Base-by-base conservation (phyloP, 2,797 vertebrate species). In the Acropternis orthonyx region DNA sequence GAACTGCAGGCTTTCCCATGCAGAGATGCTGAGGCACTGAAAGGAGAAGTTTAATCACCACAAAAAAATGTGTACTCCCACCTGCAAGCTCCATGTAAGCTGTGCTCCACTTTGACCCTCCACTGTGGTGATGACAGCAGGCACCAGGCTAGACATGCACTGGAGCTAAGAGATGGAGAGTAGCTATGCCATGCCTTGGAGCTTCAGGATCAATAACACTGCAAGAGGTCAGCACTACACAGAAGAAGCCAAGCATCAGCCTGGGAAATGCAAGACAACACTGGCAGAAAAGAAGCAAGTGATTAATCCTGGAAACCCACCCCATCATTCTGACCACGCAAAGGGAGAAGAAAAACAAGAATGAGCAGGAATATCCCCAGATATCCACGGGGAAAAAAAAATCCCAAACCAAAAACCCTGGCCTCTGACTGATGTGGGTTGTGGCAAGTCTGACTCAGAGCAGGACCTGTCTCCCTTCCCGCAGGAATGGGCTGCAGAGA, bases 401-500 rank as follows among this genome's bases (percentile, higher is more conserved):
- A 72, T 21, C 16, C 26, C 46, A 65, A 76, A 66, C 48, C 62
- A 92, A 85, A 94, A 69, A 4, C 23, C 52, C 59, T 72, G 26
- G 67, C 52, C 55, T 79, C 67, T 6, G 17, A 86, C 36, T 91
- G 71, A 91, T 85, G 90, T 77, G 91, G 88, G 67, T 30, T 79
- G 92, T 93, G 91, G 92, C 21, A 4, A 83, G 87, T 9, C 44
- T 96, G 94, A 89, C 48, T 95, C 80, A 76, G 59, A 91, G 86
- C 63, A 87, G 94, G 86, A 87, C 56, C 37, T 36, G 80, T 46
- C 54, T 88, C 59, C 93, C 67, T 74, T 73, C 88, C 86, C n/a
- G 3, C 77, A 63, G 84, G 48, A 92, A 71, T 12, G 0, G 32
- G 89, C 69, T 88, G 66, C 73, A 2, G 66, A 41, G 46, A 84